A percentile compares a stretch with the other conserved stretches of the same genome.
These are phyloP conservation scores for Lynx canadensis DNA, from an alignment of 2,113 vertebrate species.

Conservation along the genomic window DNA sequence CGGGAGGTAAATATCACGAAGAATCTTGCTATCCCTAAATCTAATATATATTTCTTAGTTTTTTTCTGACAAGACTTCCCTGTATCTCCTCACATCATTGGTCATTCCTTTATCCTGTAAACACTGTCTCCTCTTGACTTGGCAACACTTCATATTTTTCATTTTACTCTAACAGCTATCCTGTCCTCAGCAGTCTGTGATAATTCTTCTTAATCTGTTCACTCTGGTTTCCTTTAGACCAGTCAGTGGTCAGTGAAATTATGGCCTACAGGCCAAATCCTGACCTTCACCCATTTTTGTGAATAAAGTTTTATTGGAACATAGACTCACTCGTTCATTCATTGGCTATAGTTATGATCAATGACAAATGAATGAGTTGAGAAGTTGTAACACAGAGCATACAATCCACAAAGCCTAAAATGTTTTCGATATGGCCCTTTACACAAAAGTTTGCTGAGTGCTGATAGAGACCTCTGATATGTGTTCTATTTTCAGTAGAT, in stretches of 20 bases:
- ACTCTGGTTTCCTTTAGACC: neutral
- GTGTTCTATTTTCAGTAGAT: neutral
- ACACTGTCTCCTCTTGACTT: neutral
- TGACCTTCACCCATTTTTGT: neutral
- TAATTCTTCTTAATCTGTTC: conserved; percentile 8
- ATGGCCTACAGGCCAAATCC: neutral
- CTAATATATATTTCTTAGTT: neutral
- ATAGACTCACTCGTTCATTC: neutral
- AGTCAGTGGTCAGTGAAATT: neutral
- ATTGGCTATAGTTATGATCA: neutral
- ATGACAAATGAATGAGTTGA: neutral
- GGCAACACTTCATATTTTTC: neutral
- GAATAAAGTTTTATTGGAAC: neutral
- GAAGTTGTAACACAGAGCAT: neutral
- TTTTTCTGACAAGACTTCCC: neutral
- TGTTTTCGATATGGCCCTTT: neutral
- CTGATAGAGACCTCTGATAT: neutral
- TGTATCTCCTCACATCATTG: neutral
- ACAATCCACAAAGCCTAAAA: neutral
- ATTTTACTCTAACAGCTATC: neutral
- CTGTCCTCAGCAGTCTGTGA: neutral
- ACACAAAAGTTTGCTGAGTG: neutral
- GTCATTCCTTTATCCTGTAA: neutral
- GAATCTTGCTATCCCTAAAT: neutral
- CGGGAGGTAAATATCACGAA: neutral